These are phyloP conservation scores for Amphipyra tragopoginis DNA, from an alignment of 2,888 invertebrate species.

Conservation along the genomic window DNA sequence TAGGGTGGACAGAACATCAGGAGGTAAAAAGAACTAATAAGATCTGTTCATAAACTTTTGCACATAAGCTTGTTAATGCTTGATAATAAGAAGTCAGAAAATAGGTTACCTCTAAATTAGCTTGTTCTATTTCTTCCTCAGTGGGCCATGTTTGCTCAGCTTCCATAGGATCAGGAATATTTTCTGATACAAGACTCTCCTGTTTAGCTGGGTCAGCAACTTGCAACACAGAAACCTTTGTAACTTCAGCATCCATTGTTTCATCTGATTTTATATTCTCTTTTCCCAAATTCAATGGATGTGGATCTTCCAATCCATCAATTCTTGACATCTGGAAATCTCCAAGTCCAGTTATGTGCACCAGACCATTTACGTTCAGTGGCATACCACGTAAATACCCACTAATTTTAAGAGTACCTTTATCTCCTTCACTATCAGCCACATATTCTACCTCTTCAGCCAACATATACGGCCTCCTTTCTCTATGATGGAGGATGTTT, in stretches of 20 bases:
- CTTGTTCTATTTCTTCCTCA: constrained; percentile 95
- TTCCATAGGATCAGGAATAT: constrained; percentile 96
- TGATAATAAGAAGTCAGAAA: no score
- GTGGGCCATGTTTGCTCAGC: constrained; percentile 99
- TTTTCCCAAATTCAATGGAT: constrained; percentile 89
- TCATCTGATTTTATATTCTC: constrained; percentile 81
- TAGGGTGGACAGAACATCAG: no score
- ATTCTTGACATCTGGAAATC: constrained; percentile 97
- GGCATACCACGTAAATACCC: constrained; percentile 96
- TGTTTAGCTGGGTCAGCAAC: constrained; percentile 92
- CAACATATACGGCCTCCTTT: constrained; percentile 95
- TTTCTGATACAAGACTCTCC: constrained; percentile 94
- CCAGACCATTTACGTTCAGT: constrained; percentile 95
- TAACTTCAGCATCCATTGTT: constrained; percentile 78
- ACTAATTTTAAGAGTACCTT: constrained; percentile 94
- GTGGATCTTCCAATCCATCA: constrained; percentile 92
- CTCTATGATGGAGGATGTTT: constrained; percentile 92
- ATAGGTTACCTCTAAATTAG: constrained; percentile 88
- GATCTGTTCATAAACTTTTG: no score
- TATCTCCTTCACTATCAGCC: constrained; percentile 79
- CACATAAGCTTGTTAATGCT: no score
- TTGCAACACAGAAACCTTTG: constrained; percentile 86
- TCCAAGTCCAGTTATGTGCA: constrained; percentile 97
- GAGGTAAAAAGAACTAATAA: no score
- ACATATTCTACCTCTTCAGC: constrained; percentile 94